A percentile compares a stretch with the other conserved stretches of the same genome.
Evolutionary conservation across 2,113 vertebrate genomes (phyloP).

Genomic region (Ptychochromis oligacanthus): DNA sequence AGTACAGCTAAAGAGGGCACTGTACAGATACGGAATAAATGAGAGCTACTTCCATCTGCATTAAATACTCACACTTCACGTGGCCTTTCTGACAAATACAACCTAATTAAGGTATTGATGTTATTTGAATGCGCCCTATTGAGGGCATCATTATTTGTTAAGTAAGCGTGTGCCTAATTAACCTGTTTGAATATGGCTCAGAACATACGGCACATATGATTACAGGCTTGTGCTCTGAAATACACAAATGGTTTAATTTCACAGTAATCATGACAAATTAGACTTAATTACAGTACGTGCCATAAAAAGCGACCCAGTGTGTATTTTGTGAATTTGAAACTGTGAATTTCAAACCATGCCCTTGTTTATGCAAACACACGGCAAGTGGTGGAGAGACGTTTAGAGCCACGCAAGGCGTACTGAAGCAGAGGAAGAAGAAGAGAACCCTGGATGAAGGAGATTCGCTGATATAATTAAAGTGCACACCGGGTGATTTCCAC

Average conservation of each 20-base stretch:
- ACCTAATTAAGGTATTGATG: not conserved
- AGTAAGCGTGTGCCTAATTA: not conserved
- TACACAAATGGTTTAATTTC: not conserved
- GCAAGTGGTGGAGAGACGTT: too few relatives aligned
- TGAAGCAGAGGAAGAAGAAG: not conserved
- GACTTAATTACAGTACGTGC: not conserved
- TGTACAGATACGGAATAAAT: not conserved
- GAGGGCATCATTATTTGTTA: not conserved
- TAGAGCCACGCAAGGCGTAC: not conserved
- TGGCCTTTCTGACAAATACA: not conserved
- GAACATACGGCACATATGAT: not conserved
- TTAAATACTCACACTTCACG: not conserved
- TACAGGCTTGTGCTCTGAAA: not conserved
- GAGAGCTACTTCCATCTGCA: not conserved
- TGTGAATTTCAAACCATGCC: not conserved
- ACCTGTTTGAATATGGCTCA: slow-evolving; percentile 1
- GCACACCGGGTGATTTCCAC: not conserved
- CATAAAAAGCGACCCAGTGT: not conserved
- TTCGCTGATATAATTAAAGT: not conserved
- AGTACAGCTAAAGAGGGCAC: not conserved
- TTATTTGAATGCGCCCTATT: not conserved
- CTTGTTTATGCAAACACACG: not conserved
- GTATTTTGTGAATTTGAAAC: not conserved
- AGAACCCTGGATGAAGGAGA: not conserved
- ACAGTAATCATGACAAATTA: not conserved